phyloP scores from a whole-genome alignment of 2,888 invertebrate genomes.

The Parapristionchus giblindavisi region DNA sequence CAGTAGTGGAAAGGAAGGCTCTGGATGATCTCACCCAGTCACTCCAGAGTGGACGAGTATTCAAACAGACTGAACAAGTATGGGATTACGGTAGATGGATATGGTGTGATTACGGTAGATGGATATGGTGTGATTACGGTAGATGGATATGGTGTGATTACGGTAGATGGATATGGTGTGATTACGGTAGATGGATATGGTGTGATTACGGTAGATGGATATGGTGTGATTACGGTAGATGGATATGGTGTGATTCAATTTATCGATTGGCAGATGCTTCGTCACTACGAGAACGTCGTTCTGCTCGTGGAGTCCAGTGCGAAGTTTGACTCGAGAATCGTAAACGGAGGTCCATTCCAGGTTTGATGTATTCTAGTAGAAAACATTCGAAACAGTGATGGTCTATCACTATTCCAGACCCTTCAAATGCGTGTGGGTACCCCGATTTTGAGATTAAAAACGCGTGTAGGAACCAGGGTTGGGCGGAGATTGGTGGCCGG shows the following conservation, averaged over 20 bases:
- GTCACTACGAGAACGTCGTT: constrained; percentile 61
- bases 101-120: not conserved
- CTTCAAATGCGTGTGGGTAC: too few species aligned
- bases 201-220: too few species aligned
- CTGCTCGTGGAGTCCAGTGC: constrained; percentile 65
- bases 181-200: not conserved
- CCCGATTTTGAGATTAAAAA: too few species aligned
- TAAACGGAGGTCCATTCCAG: constrained; percentile 67
- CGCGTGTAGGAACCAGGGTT: too few species aligned
- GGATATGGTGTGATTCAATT: not conserved
- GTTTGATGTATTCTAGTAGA: constrained; percentile 39
- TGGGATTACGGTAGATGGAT: too few species aligned
- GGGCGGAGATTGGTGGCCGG: too few species aligned
- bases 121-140: not conserved
- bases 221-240: not conserved
- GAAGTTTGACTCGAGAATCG: constrained; percentile 62
- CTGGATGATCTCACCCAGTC: constrained; percentile 94
- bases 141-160: not conserved
- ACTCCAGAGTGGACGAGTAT: constrained; percentile 89
- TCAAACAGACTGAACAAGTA: constrained; percentile 84
- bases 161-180: not conserved
- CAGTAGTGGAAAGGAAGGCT: constrained; percentile 91
- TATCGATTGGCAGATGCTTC: constrained; percentile 59
- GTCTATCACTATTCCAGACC: too few species aligned
- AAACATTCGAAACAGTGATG: too few species aligned